Conservation (phyloP, 2,888 invertebrate genomes). For the Globia sparganii region DNA sequence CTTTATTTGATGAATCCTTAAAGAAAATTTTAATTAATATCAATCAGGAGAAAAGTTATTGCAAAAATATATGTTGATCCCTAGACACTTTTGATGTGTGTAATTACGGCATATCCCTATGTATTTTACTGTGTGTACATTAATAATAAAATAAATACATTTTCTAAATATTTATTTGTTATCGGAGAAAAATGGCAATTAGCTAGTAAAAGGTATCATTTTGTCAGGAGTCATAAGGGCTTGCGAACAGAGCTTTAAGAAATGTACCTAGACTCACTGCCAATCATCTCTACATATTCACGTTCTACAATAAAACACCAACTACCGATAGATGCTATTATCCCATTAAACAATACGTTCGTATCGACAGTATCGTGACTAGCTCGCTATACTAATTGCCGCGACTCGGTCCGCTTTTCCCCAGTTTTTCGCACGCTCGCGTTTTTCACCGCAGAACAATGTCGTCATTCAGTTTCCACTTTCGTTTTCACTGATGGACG, state of each 20-base stretch:
- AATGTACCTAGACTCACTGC: not conserved
- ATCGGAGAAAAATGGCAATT: not conserved
- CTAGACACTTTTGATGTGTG: no score
- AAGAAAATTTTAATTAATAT: no score
- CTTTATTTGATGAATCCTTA: no score
- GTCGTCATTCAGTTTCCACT: slow-evolving; percentile 88
- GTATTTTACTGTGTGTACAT: no score
- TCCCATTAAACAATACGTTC: not conserved
- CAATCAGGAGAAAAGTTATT: no score
- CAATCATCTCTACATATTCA: not conserved
- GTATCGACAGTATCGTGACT: slow-evolving; percentile 54
- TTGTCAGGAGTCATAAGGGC: no score
- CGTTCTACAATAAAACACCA: not conserved
- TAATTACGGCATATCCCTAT: no score
- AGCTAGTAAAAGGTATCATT: not conserved
- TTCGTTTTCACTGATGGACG: slow-evolving; percentile 86
- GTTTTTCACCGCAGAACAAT: slow-evolving; percentile 85
- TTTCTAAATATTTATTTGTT: not conserved
- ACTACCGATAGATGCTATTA: not conserved
- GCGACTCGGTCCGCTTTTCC: slow-evolving; percentile 69
- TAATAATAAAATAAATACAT: no score
- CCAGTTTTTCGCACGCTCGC: slow-evolving; percentile 75
- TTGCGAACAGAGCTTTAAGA: not conserved
- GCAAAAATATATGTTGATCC: no score
- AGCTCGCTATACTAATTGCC: slow-evolving; percentile 55